These are phyloP conservation scores for Coregonus clupeaformis DNA, from an alignment of 2,113 vertebrate genomes.

Conservation along the genomic window DNA sequence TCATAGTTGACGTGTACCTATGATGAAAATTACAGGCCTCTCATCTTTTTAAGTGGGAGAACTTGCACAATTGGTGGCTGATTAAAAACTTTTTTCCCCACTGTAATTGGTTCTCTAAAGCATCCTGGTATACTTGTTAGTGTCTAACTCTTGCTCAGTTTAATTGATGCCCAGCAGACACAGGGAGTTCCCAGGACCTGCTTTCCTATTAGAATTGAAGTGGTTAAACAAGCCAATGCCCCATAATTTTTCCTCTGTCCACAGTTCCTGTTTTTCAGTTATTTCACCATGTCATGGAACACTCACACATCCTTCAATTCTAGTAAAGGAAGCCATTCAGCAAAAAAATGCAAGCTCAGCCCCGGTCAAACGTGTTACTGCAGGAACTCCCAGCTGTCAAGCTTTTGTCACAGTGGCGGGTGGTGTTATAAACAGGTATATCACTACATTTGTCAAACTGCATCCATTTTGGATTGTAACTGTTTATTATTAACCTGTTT, in stretches of 20 bases:
- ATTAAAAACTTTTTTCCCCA: no score
- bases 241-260: conserved; percentile 24
- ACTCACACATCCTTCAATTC: conserved; percentile 76
- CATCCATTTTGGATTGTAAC: background rate
- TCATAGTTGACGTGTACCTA: no score
- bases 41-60: no score
- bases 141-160: no score
- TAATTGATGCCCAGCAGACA: no score
- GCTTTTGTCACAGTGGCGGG: background rate
- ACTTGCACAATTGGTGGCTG: no score
- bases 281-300: conserved; percentile 54
- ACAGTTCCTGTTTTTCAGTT: conserved; percentile 73
- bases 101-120: no score
- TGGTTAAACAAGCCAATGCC: no score
- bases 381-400: conserved; percentile 23
- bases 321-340: conserved; percentile 64
- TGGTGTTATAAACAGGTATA: background rate
- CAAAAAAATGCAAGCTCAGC: conserved; percentile 46
- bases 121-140: no score
- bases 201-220: no score
- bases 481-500: background rate
- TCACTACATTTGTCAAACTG: background rate
- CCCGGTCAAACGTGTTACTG: conserved; percentile 44
- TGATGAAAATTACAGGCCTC: no score
- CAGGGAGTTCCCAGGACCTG: no score